Evolutionary conservation across 2,888 invertebrate genomes (phyloP).

Genomic region (Serripes groenlandicus): DNA sequence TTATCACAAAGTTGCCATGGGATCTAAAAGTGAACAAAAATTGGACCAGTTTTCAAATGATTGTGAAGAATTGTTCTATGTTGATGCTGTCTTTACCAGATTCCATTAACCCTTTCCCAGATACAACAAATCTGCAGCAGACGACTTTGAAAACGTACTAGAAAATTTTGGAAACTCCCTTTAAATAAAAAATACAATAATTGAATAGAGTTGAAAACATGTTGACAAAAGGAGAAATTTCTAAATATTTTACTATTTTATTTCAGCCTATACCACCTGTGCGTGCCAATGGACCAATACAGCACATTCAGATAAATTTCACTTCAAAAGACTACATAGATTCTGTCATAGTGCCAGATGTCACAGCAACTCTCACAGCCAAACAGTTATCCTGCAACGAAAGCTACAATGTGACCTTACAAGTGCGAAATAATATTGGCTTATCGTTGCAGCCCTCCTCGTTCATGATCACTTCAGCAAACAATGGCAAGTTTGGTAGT

Average conservation of each 20-base stretch:
- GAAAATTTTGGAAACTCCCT: too few relatives aligned
- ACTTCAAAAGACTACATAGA: background rate
- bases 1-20: too few relatives aligned
- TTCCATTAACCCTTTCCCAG: too few relatives aligned
- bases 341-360: background rate
- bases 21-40: too few relatives aligned
- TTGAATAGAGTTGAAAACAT: background rate
- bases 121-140: too few relatives aligned
- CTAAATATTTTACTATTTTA: background rate
- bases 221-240: background rate
- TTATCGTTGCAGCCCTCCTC: background rate
- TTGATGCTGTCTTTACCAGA: too few relatives aligned
- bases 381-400: background rate
- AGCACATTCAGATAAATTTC: background rate
- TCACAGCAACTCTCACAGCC: background rate
- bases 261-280: slow-evolving; percentile 16
- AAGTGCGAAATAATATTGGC: background rate
- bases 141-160: too few relatives aligned
- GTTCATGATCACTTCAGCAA: background rate
- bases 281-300: background rate
- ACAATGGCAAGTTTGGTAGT: background rate
- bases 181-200: too few relatives aligned
- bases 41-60: too few relatives aligned
- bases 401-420: slow-evolving; percentile 3
- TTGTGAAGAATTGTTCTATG: too few relatives aligned